Evolutionary conservation across 2,113 vertebrate species (phyloP), one percentile per base, ranked within the genome.

Genomic region (Tamias sibiricus): DNA sequence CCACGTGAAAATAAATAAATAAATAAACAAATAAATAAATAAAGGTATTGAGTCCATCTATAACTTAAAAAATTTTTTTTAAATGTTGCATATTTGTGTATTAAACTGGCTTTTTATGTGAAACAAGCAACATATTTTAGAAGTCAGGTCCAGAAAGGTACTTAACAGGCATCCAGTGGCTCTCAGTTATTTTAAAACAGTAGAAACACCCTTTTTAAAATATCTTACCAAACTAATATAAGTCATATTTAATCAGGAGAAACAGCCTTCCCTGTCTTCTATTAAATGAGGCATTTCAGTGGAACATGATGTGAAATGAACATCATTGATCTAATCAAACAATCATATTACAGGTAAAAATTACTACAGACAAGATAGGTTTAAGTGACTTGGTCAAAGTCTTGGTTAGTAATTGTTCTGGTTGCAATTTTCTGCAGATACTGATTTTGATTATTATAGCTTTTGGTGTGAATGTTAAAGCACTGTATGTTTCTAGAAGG

Each of bases 371-470:
- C 47, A 42, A 44, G 28, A 32, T 49, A 57, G 32, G 32, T 40
- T 84, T 30, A 76, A 87, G 40, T 77, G 92, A 87, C 19, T 94
- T 87, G 13, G 8, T 84, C n/a, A 80, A 1, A 85, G 88, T 77
- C 22, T 42, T 81, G 4, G 4, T 62, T 91, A 83, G 12, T 87
- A 94, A 75, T 54, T 87, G 24, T 37, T n/a, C 28, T 89, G 14
- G 37, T n/a, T 47, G 44, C 28, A 71, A 11, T 86, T 96, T 5
- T 62, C 54, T 95, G 44, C 30, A 91, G 81, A 62, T 89, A 86
- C 13, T 44, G 12, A 59, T 91, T 75, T 88, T 92, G 54, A 79
- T 94, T 96, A 85, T 88, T 95, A 94, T 92, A 79, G n/a, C 54
- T 95, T 49, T 40, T 82, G 14, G 22, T n/a, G 35, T 91, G 30